Conservation (phyloP, 2,797 vertebrate genomes). For the Chaetophractus vellerosus region DNA sequence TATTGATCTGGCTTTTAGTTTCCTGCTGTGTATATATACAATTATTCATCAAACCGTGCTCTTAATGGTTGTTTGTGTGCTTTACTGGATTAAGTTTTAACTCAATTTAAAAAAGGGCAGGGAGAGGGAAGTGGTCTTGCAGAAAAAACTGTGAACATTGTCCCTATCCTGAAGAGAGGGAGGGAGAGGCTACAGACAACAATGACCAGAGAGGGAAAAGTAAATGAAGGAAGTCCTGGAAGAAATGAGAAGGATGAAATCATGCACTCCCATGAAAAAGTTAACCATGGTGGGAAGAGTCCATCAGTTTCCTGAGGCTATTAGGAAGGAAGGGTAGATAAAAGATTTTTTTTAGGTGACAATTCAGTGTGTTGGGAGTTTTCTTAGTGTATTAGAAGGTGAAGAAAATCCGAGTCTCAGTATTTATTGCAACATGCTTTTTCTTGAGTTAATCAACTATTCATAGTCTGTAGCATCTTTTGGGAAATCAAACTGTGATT, state of each 20-base stretch:
- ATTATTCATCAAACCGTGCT: neutral
- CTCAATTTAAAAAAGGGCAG: neutral
- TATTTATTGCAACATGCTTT: neutral
- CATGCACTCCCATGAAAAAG: neutral
- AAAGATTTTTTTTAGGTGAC: neutral
- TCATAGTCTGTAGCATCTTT: neutral
- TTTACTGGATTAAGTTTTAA: neutral
- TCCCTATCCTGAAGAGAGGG: neutral
- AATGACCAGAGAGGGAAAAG: neutral
- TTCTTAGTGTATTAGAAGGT: constrained; percentile 49
- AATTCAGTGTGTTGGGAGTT: neutral
- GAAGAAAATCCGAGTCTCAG: neutral
- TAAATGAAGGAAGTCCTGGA: neutral
- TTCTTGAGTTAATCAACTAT: neutral
- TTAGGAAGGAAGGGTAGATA: neutral
- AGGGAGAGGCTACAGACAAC: neutral
- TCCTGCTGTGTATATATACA: neutral
- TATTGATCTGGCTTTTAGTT: neutral
- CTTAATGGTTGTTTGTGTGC: neutral
- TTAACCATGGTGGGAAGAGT: neutral
- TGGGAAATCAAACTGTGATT: constrained; percentile 1
- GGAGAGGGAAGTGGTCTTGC: neutral
- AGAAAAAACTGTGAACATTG: neutral
- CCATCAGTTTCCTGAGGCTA: neutral
- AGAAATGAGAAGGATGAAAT: neutral